phyloP scores from a whole-genome alignment of 2,113 vertebrate species.

The Grammomys surdaster region DNA sequence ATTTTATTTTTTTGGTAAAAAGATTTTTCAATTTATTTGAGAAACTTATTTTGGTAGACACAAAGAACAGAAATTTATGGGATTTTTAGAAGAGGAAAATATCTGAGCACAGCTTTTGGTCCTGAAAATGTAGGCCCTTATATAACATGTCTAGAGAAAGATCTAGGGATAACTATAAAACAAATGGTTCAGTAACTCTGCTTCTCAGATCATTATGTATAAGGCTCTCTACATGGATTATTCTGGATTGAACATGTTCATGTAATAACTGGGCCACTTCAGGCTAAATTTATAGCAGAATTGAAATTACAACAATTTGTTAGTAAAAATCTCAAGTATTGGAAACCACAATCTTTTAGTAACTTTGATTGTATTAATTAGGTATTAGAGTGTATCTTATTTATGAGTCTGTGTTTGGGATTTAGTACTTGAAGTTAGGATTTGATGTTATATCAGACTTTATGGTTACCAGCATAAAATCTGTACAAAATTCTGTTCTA shows the following conservation, averaged over 20 bases:
- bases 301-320: neutral
- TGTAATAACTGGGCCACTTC: neutral
- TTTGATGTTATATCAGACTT: neutral
- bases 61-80: neutral
- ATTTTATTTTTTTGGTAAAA: slow-evolving; percentile 46
- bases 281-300: neutral
- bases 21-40: neutral
- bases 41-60: slow-evolving; percentile 6
- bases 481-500: neutral
- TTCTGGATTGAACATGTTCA: neutral
- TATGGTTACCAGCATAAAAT: neutral
- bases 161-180: neutral
- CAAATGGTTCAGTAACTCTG: neutral
- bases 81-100: neutral
- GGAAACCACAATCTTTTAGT: neutral
- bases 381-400: neutral
- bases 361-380: neutral
- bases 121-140: neutral
- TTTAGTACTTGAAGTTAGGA: neutral
- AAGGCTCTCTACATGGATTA: neutral
- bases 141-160: neutral
- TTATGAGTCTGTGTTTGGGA: neutral
- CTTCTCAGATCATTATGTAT: neutral
- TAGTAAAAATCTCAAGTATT: slow-evolving; percentile 16
- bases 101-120: neutral